Evolutionary conservation across 1,140 invertebrate species (phyloP).

Genomic region (Apis mellifera): DNA sequence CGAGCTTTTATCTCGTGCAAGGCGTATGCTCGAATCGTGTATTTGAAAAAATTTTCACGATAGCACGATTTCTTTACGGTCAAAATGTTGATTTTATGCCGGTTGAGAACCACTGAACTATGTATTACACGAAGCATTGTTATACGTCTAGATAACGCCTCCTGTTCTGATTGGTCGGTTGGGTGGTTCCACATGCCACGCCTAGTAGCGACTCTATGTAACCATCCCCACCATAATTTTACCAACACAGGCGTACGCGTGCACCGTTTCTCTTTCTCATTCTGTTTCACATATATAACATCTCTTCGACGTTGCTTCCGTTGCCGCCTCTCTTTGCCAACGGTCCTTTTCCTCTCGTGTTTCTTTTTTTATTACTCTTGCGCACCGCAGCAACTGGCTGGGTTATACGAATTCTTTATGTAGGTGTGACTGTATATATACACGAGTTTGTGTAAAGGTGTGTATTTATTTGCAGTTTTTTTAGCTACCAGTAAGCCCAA

Average conservation of each 20-base stretch:
- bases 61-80: neutral
- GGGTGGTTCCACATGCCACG: slow-evolving; percentile 41
- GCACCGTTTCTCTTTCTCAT: slow-evolving; percentile 13
- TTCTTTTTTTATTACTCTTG: slow-evolving; percentile 31
- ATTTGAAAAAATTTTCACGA: neutral
- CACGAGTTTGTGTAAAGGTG: neutral
- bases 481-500: slow-evolving; percentile 6
- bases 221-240: slow-evolving; percentile 36
- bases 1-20: neutral
- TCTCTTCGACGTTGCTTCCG: slow-evolving; percentile 13
- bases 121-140: slow-evolving; percentile 27
- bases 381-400: neutral
- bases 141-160: slow-evolving; percentile 58
- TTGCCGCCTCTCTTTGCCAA: slow-evolving; percentile 24
- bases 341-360: slow-evolving; percentile 3
- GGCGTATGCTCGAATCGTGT: too few species aligned
- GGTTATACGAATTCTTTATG: neutral
- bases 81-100: neutral
- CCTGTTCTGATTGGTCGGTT: slow-evolving; percentile 44
- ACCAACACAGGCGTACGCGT: neutral
- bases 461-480: slow-evolving; percentile 30
- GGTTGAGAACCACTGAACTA: slow-evolving; percentile 27
- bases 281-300: neutral
- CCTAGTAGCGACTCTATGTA: slow-evolving; percentile 33
- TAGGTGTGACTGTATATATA: neutral